A percentile compares a stretch with the other conserved stretches of the same genome.
phyloP scores from a whole-genome alignment of 2,113 vertebrate genomes.

The Ptyas mucosa region DNA sequence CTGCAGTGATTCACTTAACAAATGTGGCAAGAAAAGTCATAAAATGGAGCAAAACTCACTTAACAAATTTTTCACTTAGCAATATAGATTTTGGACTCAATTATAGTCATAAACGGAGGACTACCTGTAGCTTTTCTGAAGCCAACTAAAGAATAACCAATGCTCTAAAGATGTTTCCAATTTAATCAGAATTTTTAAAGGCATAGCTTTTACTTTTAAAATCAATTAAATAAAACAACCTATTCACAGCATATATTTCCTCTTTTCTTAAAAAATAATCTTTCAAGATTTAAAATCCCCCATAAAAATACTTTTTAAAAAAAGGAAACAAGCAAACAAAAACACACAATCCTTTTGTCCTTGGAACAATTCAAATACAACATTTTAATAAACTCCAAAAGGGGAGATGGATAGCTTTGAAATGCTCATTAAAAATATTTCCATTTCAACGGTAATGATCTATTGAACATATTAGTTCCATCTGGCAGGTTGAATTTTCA shows the following conservation, averaged over 20 bases:
- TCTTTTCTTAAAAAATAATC: background rate
- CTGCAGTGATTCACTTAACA: background rate
- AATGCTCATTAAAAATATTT: constrained; percentile 48
- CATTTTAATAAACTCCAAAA: constrained; percentile 45
- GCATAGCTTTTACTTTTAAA: background rate
- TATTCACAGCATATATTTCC: too few relatives aligned
- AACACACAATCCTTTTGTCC: background rate
- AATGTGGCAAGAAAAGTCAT: background rate
- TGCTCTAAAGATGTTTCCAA: background rate
- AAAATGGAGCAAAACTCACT: background rate
- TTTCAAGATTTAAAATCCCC: constrained; percentile 12
- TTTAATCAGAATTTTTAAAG: background rate
- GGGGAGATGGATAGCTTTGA: constrained; percentile 28
- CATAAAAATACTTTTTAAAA: too few relatives aligned
- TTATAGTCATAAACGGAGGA: too few relatives aligned
- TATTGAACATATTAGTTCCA: constrained; percentile 48
- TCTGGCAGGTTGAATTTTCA: constrained; percentile 34
- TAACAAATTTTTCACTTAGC: background rate
- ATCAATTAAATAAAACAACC: background rate
- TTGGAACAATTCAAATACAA: background rate
- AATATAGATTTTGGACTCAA: background rate
- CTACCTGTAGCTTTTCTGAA: background rate
- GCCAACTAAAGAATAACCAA: background rate
- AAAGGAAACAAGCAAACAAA: background rate
- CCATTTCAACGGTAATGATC: constrained; percentile 36